Base-by-base conservation (phyloP, 2,888 invertebrate genomes). In the Cactoblastis cactorum region DNA sequence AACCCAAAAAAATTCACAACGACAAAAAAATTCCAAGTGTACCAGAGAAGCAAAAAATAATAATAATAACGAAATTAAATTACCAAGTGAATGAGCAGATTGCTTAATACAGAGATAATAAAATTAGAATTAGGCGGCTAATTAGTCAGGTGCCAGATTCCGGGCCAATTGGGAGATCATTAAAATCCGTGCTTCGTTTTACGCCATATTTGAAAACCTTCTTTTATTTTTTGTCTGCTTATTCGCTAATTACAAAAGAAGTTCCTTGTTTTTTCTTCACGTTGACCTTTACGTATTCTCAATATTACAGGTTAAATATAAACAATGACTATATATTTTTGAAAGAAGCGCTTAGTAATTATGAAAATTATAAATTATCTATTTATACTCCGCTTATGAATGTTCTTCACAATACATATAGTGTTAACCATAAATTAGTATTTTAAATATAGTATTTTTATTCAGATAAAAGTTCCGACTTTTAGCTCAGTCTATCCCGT, bases 111-210 rank as follows among this genome's bases (percentile, higher is more conserved):
- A 24, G 19, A 14, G 35, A 28, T 47, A 37, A 48, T 48, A 38
- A 48, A 48, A 38, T 48, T 47, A 47, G 46, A 48, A 48, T 48
- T 48, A 48, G 48, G 24, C 35, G 17, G 19, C 38, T 48, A 48
- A 48, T 48, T 48, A 48, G 38, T 17, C 28, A 48, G 35, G 48
- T 48, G 38, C 35, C 48, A 28, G 38, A 28, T 28, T 48, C 48
- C 38, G n/a, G 35, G 19, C 34, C 37, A 38, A 19, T 48, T 37
- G 37, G 35, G 38, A 35, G 38, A 38, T 48, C 35, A 48, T 48
- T 48, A 48, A 48, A 38, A 38, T 48, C 38, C 32, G 38, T n/a
- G 38, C 48, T 38, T 48, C 37, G 28, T 47, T 22, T 47, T 47
- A 15, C 24, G 24, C 39, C 14, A 12, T 14, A 19, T 28, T 14